phyloP scores from a whole-genome alignment of 2,113 vertebrate genomes.

The Antidorcas marsupialis region DNA sequence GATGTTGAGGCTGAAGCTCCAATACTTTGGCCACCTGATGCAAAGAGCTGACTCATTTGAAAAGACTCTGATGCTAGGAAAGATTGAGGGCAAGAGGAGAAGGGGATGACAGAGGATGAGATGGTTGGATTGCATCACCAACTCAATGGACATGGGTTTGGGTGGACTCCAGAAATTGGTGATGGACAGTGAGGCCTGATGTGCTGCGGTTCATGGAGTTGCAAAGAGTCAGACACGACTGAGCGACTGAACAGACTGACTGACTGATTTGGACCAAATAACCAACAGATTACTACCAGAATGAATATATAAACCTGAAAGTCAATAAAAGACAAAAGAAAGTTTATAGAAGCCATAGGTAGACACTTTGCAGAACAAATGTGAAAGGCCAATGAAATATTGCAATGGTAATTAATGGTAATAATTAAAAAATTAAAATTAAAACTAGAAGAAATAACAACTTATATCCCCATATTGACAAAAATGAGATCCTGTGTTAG shows the following conservation, averaged over 20 bases:
- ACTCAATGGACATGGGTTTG: not conserved
- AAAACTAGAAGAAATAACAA: not conserved
- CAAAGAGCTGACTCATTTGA: not conserved
- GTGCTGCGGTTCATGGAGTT: fast-evolving
- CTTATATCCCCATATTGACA: not conserved
- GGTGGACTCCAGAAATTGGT: not conserved
- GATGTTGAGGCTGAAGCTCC: not conserved
- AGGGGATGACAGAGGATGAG: not conserved
- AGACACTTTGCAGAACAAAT: not conserved
- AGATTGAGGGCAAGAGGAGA: not conserved
- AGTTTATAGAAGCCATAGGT: not conserved
- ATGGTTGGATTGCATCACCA: not conserved
- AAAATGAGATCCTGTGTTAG: not conserved
- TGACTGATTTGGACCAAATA: not conserved
- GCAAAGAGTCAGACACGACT: fast-evolving
- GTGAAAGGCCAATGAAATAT: not conserved
- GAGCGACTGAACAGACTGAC: not conserved
- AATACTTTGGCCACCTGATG: not conserved
- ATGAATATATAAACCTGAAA: not conserved
- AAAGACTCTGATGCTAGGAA: not conserved
- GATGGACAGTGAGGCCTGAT: not conserved
- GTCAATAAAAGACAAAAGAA: not conserved
- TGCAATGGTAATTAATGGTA: not conserved
- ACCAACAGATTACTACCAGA: not conserved
- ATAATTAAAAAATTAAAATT: not conserved